A percentile compares a stretch with the other conserved stretches of the same genome.
Conservation (phyloP, 2,797 vertebrate species). For the Diplodus sargus region DNA sequence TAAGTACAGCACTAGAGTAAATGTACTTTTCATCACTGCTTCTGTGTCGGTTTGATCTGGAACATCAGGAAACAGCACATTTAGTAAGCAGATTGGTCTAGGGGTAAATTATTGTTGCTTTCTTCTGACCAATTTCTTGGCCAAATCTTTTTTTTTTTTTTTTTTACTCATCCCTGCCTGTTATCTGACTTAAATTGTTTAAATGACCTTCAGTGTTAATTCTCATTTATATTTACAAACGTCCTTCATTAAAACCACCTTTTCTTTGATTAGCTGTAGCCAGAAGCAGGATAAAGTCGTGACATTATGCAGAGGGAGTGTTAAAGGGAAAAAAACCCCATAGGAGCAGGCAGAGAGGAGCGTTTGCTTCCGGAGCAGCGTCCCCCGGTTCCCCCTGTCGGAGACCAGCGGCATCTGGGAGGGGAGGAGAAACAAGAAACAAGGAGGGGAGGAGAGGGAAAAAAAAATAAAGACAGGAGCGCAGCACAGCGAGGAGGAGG, state of each 20-base stretch:
- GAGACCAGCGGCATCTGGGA: slow-evolving; percentile 71
- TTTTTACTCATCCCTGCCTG: no score
- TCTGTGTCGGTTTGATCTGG: slow-evolving; percentile 4
- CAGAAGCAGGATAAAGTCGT: neutral
- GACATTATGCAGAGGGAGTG: neutral
- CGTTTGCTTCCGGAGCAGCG: slow-evolving; percentile 82
- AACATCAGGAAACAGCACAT: neutral
- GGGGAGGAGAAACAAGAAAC: slow-evolving; percentile 73
- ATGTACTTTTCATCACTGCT: no score
- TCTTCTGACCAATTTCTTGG: neutral
- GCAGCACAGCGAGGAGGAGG: slow-evolving; percentile 62
- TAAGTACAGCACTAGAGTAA: no score
- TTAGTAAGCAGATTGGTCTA: no score
- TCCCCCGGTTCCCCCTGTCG: slow-evolving; percentile 63
- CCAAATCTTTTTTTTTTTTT: no score
- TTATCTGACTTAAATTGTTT: no score
- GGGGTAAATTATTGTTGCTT: neutral
- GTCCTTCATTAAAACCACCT: neutral
- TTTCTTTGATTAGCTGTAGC: neutral
- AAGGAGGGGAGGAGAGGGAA: slow-evolving; percentile 46
- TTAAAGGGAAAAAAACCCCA: slow-evolving; percentile 7
- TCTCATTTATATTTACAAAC: no score
- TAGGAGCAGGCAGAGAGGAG: slow-evolving; percentile 20
- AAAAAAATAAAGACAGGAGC: slow-evolving; percentile 40
- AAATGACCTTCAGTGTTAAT: no score